Conservation (phyloP, 2,797 vertebrate genomes). For the Manis javanica region DNA sequence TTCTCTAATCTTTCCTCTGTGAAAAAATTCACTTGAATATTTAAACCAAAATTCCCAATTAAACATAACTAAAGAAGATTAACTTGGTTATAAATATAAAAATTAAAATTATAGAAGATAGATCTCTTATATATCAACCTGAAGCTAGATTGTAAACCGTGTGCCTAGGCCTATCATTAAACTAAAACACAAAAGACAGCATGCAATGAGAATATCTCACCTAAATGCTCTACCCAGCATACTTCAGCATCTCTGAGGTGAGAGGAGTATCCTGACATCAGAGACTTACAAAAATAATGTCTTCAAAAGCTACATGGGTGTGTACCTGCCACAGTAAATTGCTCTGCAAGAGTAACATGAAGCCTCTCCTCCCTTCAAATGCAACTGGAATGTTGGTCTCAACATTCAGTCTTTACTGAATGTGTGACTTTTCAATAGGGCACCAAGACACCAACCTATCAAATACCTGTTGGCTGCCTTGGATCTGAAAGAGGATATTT, state of each 20-base stretch:
- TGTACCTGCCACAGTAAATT: conserved; percentile 31
- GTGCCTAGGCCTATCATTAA: conserved; percentile 3
- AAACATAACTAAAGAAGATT: conserved; percentile 33
- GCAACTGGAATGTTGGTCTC: neutral
- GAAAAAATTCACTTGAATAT: neutral
- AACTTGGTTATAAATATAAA: conserved; percentile 35
- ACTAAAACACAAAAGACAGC: neutral
- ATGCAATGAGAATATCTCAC: neutral
- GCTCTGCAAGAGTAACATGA: neutral
- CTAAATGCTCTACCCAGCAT: neutral
- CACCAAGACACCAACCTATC: neutral
- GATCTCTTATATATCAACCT: neutral
- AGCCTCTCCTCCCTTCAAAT: neutral
- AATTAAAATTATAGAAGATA: conserved; percentile 32
- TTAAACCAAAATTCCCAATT: conserved; percentile 16
- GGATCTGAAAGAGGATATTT: neutral
- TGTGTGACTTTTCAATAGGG: neutral
- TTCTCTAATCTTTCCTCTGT: neutral
- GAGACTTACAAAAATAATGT: neutral
- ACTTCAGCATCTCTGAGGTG: neutral
- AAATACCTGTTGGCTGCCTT: neutral
- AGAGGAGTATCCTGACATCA: neutral
- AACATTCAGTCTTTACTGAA: neutral
- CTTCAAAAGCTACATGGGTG: neutral
- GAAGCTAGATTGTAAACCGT: neutral